Evolutionary conservation across 2,888 invertebrate species (phyloP), one percentile per base, ranked within the genome.

Genomic region (Cryptocephalus primarius): DNA sequence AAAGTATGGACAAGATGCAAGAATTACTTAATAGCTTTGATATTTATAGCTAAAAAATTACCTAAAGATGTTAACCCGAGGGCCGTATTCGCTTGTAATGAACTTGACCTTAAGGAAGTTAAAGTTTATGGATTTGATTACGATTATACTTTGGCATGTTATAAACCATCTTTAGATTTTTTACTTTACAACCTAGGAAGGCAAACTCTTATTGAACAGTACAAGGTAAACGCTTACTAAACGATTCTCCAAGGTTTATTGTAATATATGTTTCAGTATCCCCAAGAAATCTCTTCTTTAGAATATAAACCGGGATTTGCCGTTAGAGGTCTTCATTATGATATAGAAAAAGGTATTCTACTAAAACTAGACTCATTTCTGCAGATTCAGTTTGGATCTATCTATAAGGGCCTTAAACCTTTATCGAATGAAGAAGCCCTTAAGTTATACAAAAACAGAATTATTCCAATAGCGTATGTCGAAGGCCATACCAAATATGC

Each of bases 71-170:
- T 92, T 1, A 87, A 91, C 64, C 80, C 85, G 1, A 76, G 79
- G 60, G 91, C 89, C 38, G 92, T 97, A 2, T 97, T 95, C 73
- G 93, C 94, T 9, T 96, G 95, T 70, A 97, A 97, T 73, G 95
- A 96, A 65, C 74, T 96, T 47, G 88, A 94, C 68, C 73, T 97
- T 44, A 79, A 85, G 53, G 88, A 93, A 70, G 89, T 97, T 38
- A 82, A 88, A 62, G 91, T 95, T 1, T 95, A 94, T 75, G 92
- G 97, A 39, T 97, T 97, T 74, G 97, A 97, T 72, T 97, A 97
- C 74, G 97, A 97, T 70, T 97, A 97, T 70, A 97, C 97, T 0
- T 70, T 97, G 60, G 96, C 96, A 1, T 89, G 91, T 60, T 97
- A 97, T 68, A 93, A 90, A 63, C 86, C 88, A 9, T 80, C 85